Evolutionary conservation across 2,797 vertebrate species (phyloP).

Genomic region (Buphagus erythrorhynchus): DNA sequence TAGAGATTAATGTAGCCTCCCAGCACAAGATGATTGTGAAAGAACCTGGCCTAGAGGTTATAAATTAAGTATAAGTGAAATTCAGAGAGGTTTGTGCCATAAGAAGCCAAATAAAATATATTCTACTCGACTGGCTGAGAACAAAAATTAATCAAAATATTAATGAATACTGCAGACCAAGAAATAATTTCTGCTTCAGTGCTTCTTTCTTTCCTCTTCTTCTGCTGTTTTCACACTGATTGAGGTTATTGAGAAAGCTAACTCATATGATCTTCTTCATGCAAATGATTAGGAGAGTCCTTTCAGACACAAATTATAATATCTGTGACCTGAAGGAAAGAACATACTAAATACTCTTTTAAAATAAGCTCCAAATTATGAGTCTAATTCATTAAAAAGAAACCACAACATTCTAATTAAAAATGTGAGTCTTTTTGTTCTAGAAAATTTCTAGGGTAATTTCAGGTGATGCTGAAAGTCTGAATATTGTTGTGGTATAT

Average conservation of each 20-base stretch:
- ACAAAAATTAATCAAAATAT: conserved; percentile 44
- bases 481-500: background rate
- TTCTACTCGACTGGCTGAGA: background rate
- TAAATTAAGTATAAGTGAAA: conserved; percentile 31
- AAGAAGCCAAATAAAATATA: conserved; percentile 20
- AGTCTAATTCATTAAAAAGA: background rate
- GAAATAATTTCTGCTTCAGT: conserved; percentile 37
- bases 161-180: conserved; percentile 22
- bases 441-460: background rate
- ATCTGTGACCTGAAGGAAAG: background rate
- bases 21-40: background rate
- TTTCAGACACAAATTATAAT: background rate
- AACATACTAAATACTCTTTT: background rate
- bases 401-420: background rate
- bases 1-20: conserved; percentile 7
- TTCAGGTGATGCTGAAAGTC: background rate
- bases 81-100: background rate
- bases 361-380: background rate
- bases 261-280: background rate
- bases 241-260: background rate
- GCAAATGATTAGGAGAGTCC: background rate
- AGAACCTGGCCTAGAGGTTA: background rate
- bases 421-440: background rate
- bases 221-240: background rate
- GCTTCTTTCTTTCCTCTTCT: background rate